Conservation (phyloP, 2,797 vertebrate species). For the Mus caroli region DNA sequence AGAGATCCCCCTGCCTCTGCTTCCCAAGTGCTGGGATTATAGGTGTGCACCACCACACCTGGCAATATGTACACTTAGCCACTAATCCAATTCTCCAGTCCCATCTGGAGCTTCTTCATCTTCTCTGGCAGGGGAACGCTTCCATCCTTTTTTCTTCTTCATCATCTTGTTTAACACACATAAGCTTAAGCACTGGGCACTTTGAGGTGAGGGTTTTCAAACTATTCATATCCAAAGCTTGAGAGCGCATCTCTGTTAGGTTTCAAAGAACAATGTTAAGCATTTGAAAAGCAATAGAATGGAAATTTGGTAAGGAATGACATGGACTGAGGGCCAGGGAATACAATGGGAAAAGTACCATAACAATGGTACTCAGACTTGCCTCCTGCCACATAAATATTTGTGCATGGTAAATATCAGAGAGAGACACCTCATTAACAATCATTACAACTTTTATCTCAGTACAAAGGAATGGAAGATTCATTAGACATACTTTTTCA, state of each 20-base stretch:
- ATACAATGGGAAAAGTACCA: background rate
- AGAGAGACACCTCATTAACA: background rate
- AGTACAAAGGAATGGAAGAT: background rate
- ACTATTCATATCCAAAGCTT: conserved; percentile 9
- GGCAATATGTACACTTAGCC: background rate
- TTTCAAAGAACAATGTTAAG: background rate
- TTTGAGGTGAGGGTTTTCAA: background rate
- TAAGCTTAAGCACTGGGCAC: background rate
- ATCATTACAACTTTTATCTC: background rate
- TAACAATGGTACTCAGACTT: background rate
- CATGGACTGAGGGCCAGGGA: background rate
- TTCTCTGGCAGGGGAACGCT: background rate
- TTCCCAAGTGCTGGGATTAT: background rate
- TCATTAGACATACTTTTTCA: background rate
- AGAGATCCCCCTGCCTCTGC: background rate
- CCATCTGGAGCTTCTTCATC: background rate
- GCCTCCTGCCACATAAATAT: background rate
- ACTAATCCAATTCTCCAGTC: background rate
- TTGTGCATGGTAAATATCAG: background rate
- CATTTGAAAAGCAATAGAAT: background rate
- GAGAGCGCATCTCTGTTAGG: background rate
- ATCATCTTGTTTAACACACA: background rate
- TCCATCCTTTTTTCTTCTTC: background rate
- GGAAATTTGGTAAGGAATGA: background rate
- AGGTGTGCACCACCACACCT: background rate